Conservation (phyloP, 2,888 invertebrate genomes). For the Amphipyra tragopoginis region DNA sequence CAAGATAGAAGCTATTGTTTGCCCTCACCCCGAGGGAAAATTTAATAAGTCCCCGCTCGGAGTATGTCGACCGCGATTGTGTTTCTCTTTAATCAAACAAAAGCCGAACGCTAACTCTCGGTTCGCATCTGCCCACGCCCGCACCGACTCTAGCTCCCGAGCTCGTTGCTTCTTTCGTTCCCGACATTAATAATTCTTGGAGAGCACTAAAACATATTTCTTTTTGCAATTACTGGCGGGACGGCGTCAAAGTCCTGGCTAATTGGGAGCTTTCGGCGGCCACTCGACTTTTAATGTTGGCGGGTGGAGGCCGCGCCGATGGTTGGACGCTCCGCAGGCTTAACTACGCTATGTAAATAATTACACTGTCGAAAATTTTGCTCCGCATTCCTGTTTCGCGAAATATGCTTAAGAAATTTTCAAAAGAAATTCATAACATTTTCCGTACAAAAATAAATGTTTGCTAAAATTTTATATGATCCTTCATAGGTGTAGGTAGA, state of each 20-base stretch:
- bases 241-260: conserved; percentile 83
- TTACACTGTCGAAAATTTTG: conserved; percentile 68
- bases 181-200: conserved; percentile 76
- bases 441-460: conserved; percentile 30
- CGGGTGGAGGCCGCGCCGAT: conserved; percentile 62
- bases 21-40: conserved; percentile 78
- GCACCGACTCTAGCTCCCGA: conserved; percentile 36
- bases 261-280: conserved; percentile 86
- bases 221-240: conserved; percentile 81
- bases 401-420: conserved; percentile 68
- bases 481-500: background rate
- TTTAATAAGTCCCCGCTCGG: conserved; percentile 81
- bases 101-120: conserved; percentile 68
- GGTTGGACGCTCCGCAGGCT: conserved; percentile 56
- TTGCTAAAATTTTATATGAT: conserved; percentile 17
- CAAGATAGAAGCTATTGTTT: conserved; percentile 84
- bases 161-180: conserved; percentile 58
- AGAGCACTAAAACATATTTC: conserved; percentile 82
- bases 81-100: conserved; percentile 82
- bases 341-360: conserved; percentile 75
- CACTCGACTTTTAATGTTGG: conserved; percentile 83
- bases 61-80: conserved; percentile 79
- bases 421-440: conserved; percentile 60
- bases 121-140: conserved; percentile 58
- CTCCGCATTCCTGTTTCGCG: conserved; percentile 64